A percentile compares a stretch with the other conserved stretches of the same genome.
phyloP scores from a whole-genome alignment of 1,140 invertebrate species.

The Portunus trituberculatus region DNA sequence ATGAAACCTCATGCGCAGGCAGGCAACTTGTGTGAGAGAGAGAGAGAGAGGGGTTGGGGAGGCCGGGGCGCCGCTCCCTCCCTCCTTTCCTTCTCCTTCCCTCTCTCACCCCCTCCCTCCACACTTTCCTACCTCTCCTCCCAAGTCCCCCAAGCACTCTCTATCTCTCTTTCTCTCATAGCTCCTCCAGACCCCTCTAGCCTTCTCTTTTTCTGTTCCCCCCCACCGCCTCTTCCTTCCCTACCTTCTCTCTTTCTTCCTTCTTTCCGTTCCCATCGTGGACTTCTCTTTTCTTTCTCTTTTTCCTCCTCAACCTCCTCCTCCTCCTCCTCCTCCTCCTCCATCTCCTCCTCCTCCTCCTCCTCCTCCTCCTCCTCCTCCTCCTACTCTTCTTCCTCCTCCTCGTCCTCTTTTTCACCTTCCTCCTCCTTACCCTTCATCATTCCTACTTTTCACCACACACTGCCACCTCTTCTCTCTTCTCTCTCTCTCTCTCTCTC shows the following conservation, averaged over 20 bases:
- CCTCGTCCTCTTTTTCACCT: not conserved
- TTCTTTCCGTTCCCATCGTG: not conserved
- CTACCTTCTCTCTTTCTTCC: not conserved
- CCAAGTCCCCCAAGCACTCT: not conserved
- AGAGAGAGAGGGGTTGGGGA: not conserved
- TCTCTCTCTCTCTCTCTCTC: conserved; percentile 51
- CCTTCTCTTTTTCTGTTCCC: not conserved
- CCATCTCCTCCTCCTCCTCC: not conserved
- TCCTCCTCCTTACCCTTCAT: not conserved
- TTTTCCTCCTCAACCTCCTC: not conserved
- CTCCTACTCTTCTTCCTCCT: conserved; percentile 8
- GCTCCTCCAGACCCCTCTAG: not conserved
- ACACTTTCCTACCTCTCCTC: not conserved
- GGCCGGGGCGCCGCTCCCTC: not conserved
- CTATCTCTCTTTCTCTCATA: conserved; percentile 23
- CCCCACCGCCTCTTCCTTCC: not conserved
- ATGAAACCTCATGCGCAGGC: conserved; percentile 16
- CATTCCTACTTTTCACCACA: not conserved
- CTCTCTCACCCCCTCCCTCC: not conserved
- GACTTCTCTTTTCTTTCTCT: not conserved
- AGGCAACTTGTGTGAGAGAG: not conserved
- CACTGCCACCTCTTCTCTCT: not conserved
- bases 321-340: conserved; percentile 5
- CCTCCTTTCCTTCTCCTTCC: not conserved
- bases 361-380: not conserved